Evolutionary conservation across 2,888 invertebrate species (phyloP).

Genomic region (Nectonema munidae): DNA sequence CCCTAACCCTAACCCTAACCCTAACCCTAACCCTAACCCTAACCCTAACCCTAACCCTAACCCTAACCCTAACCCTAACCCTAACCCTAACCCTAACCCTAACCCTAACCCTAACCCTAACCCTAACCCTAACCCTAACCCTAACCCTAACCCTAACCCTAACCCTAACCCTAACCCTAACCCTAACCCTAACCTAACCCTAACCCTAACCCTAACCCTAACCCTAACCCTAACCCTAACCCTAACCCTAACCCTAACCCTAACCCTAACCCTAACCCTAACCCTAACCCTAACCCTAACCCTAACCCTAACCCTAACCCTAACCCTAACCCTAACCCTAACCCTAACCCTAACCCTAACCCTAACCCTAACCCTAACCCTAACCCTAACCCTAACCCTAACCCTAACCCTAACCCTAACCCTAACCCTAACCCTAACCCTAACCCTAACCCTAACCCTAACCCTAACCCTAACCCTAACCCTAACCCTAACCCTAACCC

Average conservation of each 20-base stretch:
- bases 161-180: constrained; percentile 14
- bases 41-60: background rate
- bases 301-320: constrained; percentile 18
- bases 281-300: constrained; percentile 18
- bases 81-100: no score
- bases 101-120: no score
- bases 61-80: no score
- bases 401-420: constrained; percentile 9
- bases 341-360: constrained; percentile 19
- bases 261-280: constrained; percentile 19
- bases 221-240: constrained; percentile 8
- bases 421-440: constrained; percentile 1
- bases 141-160: constrained; percentile 13
- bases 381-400: constrained; percentile 9
- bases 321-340: constrained; percentile 18
- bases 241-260: constrained; percentile 18
- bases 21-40: no score
- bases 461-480: constrained; percentile 13
- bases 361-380: constrained; percentile 17
- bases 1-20: no score
- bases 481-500: constrained; percentile 13
- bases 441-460: constrained; percentile 8
- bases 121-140: constrained; percentile 16
- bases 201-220: no score
- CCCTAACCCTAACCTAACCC: constrained; percentile 9